phyloP scores from a whole-genome alignment of 2,113 vertebrate species.

The Megaptera novaeangliae region DNA sequence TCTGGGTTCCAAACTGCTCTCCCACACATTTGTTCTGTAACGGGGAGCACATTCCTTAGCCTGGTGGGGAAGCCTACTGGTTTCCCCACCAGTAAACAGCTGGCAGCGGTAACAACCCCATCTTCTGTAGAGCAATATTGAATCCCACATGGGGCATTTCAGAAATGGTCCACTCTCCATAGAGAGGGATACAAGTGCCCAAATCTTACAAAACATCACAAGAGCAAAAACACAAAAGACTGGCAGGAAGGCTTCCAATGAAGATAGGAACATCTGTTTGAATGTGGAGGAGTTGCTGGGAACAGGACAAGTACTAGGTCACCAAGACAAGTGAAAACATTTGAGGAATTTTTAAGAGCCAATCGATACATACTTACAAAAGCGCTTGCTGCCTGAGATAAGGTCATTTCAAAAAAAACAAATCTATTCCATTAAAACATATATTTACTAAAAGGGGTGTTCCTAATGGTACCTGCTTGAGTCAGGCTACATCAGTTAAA shows the following conservation, averaged over 20 bases:
- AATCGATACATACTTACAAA: slow-evolving; percentile 69
- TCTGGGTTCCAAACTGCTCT: not conserved
- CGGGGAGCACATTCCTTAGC: not conserved
- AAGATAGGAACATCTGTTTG: not conserved
- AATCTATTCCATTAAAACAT: slow-evolving; percentile 69
- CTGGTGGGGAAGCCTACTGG: no score
- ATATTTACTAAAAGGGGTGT: slow-evolving; percentile 54
- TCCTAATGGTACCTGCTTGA: slow-evolving; percentile 53
- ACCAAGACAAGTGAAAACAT: slow-evolving; percentile 51
- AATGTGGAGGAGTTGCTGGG: not conserved
- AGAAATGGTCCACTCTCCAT: not conserved
- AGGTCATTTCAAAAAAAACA: slow-evolving; percentile 54
- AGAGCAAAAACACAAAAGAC: not conserved
- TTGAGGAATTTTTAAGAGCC: slow-evolving; percentile 64
- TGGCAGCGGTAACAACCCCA: not conserved
- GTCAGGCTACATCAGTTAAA: slow-evolving; percentile 7
- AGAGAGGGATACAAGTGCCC: not conserved
- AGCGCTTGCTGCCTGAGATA: slow-evolving; percentile 51
- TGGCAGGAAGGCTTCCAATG: not conserved
- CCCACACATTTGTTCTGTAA: not conserved
- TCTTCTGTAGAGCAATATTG: not conserved
- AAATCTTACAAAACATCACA: not conserved
- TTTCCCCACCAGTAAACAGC: not conserved
- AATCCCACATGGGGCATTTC: not conserved
- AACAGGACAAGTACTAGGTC: slow-evolving; percentile 34